Base-by-base conservation (phyloP, 2,113 vertebrate genomes). In the Parus major region DNA sequence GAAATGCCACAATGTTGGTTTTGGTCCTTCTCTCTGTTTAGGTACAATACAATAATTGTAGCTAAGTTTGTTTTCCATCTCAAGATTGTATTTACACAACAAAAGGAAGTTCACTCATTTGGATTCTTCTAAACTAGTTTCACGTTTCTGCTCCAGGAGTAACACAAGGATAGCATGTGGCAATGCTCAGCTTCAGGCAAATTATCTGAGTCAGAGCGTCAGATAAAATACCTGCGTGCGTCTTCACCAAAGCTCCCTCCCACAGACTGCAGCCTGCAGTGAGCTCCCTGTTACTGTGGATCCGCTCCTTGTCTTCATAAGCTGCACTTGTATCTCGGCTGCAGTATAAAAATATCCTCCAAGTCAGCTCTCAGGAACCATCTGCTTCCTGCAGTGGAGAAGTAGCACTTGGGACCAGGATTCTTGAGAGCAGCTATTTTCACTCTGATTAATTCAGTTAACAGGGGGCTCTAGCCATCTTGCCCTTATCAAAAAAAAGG, bases 371-470 rank as follows among this genome's bases (percentile, higher is more conserved):
- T 72, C 39, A 19, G 91, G 90, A 94, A 50, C 85, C 82, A 95
- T 85, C 94, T 94, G 94, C 72, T 96, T 94, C 69, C 88, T 95
- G 78, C 20, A 25, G 55, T 50, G 57, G 47, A 66, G 31, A 73
- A 89, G 61, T 20, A 78, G 15, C 70, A 35, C 61, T 95, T 73
- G 69, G 73, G 88, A 81, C 35, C 36, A 83, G 41, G 31, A 84
- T 78, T 53, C 94, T 91, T 84, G 64, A 89, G 47, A 93, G 35
- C 20, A 93, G 56, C 64, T 91, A 63, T 93, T 92, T 93, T 93
- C 78, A 82, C 2, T 2, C 73, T 46, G 65, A 84, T 42, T 70
- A 27, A 69, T 78, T 55, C 0, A 3, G 15, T 46, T 81, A 49
- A 41, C 50, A 65, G 56, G 24, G 56, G 63, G 39, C 52, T 59